Evolutionary conservation across 2,113 vertebrate species (phyloP).

Genomic region (Crotalus horridus): DNA sequence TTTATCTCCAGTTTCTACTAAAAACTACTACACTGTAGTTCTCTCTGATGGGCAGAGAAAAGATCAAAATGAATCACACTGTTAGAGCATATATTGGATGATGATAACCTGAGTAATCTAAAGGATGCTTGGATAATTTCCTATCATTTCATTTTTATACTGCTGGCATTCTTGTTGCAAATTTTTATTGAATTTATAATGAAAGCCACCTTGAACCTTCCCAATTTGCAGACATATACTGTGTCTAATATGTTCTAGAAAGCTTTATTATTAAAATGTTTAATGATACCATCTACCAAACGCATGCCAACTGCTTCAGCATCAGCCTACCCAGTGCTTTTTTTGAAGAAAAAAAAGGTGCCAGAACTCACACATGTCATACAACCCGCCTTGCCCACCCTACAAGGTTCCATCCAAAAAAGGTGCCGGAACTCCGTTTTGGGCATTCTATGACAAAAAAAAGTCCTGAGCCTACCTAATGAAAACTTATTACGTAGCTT

Average conservation of each 20-base stretch:
- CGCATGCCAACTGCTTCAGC: conserved; percentile 55
- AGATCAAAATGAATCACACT: conserved; percentile 37
- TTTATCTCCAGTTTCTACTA: conserved; percentile 51
- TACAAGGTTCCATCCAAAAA: no score
- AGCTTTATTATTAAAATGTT: conserved; percentile 71
- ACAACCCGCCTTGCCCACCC: no score
- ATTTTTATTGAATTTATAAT: not conserved
- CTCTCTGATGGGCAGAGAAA: conserved; percentile 28
- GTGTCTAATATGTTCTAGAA: not conserved
- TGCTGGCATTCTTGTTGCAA: not conserved
- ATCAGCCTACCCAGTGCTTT: conserved; percentile 35
- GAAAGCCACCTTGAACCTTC: not conserved
- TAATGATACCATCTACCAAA: conserved; percentile 58
- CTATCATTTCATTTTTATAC: not conserved
- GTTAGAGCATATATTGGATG: conserved; percentile 41
- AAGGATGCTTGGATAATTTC: not conserved
- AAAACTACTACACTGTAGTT: conserved; percentile 30
- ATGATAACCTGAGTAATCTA: conserved; percentile 60
- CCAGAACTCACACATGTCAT: no score
- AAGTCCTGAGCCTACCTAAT: conserved; percentile 29
- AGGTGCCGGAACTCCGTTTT: no score
- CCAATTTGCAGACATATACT: not conserved
- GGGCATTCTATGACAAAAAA: no score
- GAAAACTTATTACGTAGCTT: conserved; percentile 17
- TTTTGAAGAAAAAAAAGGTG: no score